Evolutionary conservation across 2,888 invertebrate species (phyloP).

Genomic region (Crossocerus cetratus): DNA sequence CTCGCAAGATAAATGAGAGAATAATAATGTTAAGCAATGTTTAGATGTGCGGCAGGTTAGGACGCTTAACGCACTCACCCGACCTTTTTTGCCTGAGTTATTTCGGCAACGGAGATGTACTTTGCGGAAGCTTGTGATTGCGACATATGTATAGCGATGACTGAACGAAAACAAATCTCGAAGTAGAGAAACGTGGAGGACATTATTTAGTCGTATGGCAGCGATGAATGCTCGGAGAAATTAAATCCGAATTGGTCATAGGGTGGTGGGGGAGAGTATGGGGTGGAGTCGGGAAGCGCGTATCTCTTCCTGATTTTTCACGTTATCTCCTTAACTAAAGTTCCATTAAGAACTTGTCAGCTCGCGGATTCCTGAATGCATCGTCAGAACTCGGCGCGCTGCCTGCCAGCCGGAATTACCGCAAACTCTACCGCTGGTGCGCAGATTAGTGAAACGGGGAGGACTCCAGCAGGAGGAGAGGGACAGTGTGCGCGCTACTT

Average conservation of each 20-base stretch:
- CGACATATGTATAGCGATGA: too few relatives aligned
- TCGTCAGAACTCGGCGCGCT: conserved; percentile 14
- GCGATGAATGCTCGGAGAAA: background rate
- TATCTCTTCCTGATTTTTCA: conserved; percentile 24
- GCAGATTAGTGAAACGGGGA: conserved; percentile 36
- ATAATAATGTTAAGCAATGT: conserved; percentile 5
- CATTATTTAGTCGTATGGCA: background rate
- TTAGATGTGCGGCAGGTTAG: background rate
- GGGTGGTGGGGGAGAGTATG: background rate
- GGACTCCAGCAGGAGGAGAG: background rate
- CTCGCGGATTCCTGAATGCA: conserved; percentile 24
- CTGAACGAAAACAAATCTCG: too few relatives aligned
- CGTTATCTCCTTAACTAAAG: conserved; percentile 24
- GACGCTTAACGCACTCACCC: background rate
- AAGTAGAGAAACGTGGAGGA: background rate
- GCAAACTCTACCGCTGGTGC: background rate
- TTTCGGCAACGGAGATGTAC: too few relatives aligned
- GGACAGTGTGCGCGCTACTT: background rate
- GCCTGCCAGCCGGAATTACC: background rate
- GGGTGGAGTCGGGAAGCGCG: background rate
- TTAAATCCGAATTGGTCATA: background rate
- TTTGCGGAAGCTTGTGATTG: too few relatives aligned
- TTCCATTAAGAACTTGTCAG: conserved; percentile 29
- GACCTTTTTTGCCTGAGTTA: too few relatives aligned
- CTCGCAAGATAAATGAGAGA: background rate